Evolutionary conservation across 2,113 vertebrate species (phyloP).

Genomic region (Nothoprocta perdicaria): DNA sequence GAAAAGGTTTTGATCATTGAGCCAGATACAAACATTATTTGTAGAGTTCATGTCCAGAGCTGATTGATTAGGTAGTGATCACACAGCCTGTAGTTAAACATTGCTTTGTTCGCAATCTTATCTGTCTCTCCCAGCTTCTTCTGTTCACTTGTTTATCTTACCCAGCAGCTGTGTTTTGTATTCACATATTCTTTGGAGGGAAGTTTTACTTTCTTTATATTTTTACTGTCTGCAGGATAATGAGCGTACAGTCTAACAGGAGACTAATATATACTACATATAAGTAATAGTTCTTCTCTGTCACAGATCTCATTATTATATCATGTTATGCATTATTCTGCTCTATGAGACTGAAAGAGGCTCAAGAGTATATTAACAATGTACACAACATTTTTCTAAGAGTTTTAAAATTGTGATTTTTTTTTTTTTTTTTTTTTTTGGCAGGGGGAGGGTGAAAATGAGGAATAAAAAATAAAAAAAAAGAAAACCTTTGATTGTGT

Average conservation of each 20-base stretch:
- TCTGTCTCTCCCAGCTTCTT: not conserved
- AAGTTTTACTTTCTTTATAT: not conserved
- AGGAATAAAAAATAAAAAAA: not conserved
- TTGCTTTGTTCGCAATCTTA: not conserved
- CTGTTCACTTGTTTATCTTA: not conserved
- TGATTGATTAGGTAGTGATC: not conserved
- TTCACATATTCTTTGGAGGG: not conserved
- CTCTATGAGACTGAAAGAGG: not conserved
- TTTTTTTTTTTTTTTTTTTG: not conserved
- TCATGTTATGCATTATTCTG: not conserved
- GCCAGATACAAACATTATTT: not conserved
- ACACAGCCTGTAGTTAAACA: not conserved
- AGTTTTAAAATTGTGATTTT: not conserved
- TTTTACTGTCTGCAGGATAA: not conserved
- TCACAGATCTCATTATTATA: not conserved
- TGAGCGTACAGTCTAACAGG: not conserved
- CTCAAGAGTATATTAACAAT: not conserved
- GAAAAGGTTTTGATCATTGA: not conserved
- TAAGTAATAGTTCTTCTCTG: not conserved
- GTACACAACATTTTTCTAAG: not conserved
- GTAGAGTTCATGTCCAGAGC: not conserved
- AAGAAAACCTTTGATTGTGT: not conserved
- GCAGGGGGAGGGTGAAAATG: too few relatives aligned
- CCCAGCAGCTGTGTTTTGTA: not conserved
- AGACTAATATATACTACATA: not conserved